phyloP scores from a whole-genome alignment of 2,113 vertebrate species.

The Mandrillus leucophaeus region DNA sequence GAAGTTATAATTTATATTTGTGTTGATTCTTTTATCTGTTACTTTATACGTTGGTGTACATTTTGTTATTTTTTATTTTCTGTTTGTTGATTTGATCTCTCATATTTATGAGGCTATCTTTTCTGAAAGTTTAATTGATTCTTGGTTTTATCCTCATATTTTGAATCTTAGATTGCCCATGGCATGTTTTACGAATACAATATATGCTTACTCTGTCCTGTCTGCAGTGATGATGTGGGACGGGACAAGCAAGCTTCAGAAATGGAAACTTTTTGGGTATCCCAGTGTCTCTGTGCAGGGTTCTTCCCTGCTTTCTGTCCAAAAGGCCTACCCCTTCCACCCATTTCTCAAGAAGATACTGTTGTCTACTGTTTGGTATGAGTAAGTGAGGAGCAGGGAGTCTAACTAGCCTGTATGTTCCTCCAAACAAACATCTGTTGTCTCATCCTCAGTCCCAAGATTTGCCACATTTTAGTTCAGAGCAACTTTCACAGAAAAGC shows the following conservation, averaged over 20 bases:
- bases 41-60: background rate
- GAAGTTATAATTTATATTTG: background rate
- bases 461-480: background rate
- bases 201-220: background rate
- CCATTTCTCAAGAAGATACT: background rate
- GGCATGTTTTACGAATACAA: background rate
- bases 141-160: background rate
- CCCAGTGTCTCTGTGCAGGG: rapidly evolving
- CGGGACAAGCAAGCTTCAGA: background rate
- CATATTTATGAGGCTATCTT: background rate
- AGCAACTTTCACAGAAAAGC: background rate
- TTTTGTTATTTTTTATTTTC: background rate
- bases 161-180: background rate
- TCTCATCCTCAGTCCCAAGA: background rate
- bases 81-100: background rate
- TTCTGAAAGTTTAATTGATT: background rate
- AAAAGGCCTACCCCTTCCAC: rapidly evolving
- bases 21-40: background rate
- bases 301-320: background rate
- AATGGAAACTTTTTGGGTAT: background rate
- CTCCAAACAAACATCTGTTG: background rate
- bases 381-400: background rate
- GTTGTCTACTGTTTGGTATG: background rate
- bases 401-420: background rate
- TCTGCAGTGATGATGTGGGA: rapidly evolving